phyloP scores from a whole-genome alignment of 2,113 vertebrate genomes.

The Syrmaticus mikado region DNA sequence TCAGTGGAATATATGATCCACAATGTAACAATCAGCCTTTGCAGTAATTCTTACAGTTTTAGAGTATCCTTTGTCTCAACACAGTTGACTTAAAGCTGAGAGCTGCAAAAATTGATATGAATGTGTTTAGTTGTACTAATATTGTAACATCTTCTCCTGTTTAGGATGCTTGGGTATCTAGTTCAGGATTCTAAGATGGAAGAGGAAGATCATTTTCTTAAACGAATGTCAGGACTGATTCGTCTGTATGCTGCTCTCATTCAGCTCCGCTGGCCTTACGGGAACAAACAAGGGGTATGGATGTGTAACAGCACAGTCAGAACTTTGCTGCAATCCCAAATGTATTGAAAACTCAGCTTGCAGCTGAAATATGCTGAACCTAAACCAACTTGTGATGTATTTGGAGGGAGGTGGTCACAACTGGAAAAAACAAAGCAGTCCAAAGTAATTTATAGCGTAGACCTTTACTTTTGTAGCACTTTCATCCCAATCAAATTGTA shows the following conservation, averaged over 20 bases:
- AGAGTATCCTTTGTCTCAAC: neutral
- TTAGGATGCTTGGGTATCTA: constrained; percentile 91
- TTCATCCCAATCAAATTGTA: neutral
- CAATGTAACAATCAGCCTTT: neutral
- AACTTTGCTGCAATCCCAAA: neutral
- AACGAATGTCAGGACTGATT: constrained; percentile 97
- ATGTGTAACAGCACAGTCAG: neutral
- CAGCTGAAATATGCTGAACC: neutral
- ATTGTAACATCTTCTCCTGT: neutral
- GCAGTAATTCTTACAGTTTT: neutral
- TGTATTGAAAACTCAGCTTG: neutral
- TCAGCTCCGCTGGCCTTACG: constrained; percentile 89
- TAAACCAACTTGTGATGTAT: neutral
- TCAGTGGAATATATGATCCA: neutral
- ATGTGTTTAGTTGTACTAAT: neutral
- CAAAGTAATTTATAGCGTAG: neutral
- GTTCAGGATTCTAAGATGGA: constrained; percentile 87
- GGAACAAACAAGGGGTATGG: constrained; percentile 83
- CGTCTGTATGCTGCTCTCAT: constrained; percentile 94
- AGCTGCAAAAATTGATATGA: neutral
- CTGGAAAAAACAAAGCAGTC: neutral
- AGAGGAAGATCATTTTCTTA: constrained; percentile 92
- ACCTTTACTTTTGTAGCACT: neutral
- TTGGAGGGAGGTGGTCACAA: neutral
- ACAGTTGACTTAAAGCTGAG: neutral